Evolutionary conservation across 2,888 invertebrate species (phyloP).

Genomic region (Osmoderma eremita): DNA sequence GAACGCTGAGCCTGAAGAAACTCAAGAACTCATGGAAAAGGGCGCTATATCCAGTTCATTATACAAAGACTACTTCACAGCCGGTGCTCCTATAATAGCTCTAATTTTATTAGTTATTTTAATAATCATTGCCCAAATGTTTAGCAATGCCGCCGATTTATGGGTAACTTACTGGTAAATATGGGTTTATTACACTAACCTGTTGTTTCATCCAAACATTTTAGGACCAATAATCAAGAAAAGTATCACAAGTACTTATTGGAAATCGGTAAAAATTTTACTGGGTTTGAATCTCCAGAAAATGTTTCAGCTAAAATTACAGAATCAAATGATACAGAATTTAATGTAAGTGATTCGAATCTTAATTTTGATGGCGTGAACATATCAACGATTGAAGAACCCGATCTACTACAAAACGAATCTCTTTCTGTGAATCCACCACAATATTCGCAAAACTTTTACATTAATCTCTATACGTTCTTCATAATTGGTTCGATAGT

Average conservation of each 20-base stretch:
- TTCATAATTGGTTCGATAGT: constrained; percentile 70
- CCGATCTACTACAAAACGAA: neutral
- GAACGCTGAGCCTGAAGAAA: constrained; percentile 68
- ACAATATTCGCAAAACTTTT: constrained; percentile 43
- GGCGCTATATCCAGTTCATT: constrained; percentile 72
- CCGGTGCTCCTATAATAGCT: constrained; percentile 71
- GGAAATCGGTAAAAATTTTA: constrained; percentile 3
- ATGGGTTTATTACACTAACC: neutral
- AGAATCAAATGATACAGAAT: constrained; percentile 19
- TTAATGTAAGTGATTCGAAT: neutral
- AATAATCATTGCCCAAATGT: constrained; percentile 73
- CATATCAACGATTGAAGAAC: constrained; percentile 10
- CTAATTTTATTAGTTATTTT: constrained; percentile 68
- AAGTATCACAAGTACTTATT: constrained; percentile 44
- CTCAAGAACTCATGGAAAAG: constrained; percentile 73
- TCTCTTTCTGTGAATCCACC: constrained; percentile 5
- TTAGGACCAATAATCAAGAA: constrained; percentile 64
- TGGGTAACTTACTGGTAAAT: constrained; percentile 82
- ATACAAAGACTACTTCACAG: constrained; percentile 75
- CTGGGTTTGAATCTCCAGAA: constrained; percentile 2
- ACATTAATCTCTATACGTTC: constrained; percentile 70
- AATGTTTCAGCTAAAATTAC: neutral
- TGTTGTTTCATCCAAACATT: constrained; percentile 33
- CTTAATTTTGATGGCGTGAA: neutral
- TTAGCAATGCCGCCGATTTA: constrained; percentile 78